Evolutionary conservation across 2,888 invertebrate genomes (phyloP), one percentile per base, ranked within the genome.

Genomic region (Eretmocerus hayati): DNA sequence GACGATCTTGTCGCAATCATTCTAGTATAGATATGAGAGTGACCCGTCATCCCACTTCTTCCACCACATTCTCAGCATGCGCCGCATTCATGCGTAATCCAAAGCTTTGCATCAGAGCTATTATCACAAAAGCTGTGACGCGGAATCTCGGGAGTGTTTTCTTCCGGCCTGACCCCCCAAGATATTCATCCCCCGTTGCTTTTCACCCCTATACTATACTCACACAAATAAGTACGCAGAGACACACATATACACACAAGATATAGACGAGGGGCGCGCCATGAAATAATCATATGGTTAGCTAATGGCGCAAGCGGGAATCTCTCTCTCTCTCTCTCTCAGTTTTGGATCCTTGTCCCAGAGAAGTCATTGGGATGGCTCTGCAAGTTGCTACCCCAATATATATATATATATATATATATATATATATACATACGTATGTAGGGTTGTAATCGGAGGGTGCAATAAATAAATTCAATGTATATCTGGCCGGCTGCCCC

Each of bases 251-350:
- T 26, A 26, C 11, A 26, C 26, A 6, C 26, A 26, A 26, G 11
- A 11, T 9, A 26, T 26, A 6, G 26, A 6, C 26, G 26, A 6
- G 26, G 59, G 58, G 58, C 59, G 62, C 54, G 59, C 69, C 65
- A 70, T 71, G 67, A 71, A 69, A 69, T 71, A 71, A 71, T 69
- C 71, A 71, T 71, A 71, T 71, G 71, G 69, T 71, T 71, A 70
- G 69, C 69, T 71, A 69, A 71, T 71, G 68, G 69, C 60, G 58
- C 55, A 53, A 56, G 56, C 54, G 64, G 63, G 33, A n/a, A 48
- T 50, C 46, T 49, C 52, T 53, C 46, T 30, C 40, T 20, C 43
- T 22, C 30, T 42, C 44, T 43, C 36, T 31, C 42, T 21, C 31
- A 19, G 11, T 6, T 30, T 30, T 30, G 13, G 30, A 30, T 13